A percentile compares a stretch with the other conserved stretches of the same genome.
phyloP scores from a whole-genome alignment of 2,797 vertebrate genomes.

The Poeciliopsis turneri region DNA sequence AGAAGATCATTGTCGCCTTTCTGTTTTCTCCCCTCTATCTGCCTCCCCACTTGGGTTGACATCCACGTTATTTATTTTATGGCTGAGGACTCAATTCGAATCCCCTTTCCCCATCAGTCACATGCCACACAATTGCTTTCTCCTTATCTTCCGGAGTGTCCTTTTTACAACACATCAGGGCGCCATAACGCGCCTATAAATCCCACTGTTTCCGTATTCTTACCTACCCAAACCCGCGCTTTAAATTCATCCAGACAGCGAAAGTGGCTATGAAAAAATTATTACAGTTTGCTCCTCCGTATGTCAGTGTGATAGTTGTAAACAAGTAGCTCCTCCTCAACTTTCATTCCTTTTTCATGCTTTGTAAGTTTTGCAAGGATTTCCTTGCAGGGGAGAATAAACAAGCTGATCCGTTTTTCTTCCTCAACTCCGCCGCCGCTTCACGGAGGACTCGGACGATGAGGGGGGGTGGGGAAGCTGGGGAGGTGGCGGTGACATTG shows the following conservation, averaged over 20 bases:
- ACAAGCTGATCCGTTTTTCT: slow-evolving; percentile 56
- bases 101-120: slow-evolving; percentile 78
- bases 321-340: slow-evolving; percentile 71
- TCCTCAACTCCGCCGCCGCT: slow-evolving; percentile 45
- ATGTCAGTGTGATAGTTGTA: slow-evolving; percentile 59
- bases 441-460: slow-evolving; percentile 37
- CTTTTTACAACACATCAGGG: slow-evolving; percentile 81
- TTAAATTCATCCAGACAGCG: slow-evolving; percentile 67
- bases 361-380: slow-evolving; percentile 59
- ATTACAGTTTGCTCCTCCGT: slow-evolving; percentile 65
- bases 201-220: slow-evolving; percentile 70
- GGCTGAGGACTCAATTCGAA: slow-evolving; percentile 78
- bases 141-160: slow-evolving; percentile 77
- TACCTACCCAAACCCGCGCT: slow-evolving; percentile 60
- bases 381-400: slow-evolving; percentile 59
- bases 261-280: slow-evolving; percentile 62
- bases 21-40: slow-evolving; percentile 52
- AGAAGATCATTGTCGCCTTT: slow-evolving; percentile 70
- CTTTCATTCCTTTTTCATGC: slow-evolving; percentile 51
- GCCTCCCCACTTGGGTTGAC: slow-evolving; percentile 68
- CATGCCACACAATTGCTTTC: slow-evolving; percentile 73
- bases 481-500: slow-evolving; percentile 61
- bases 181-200: slow-evolving; percentile 74
- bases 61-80: slow-evolving; percentile 79
- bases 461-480: rapidly evolving